phyloP scores from a whole-genome alignment of 2,888 invertebrate species.

The Bombyx huttoni region DNA sequence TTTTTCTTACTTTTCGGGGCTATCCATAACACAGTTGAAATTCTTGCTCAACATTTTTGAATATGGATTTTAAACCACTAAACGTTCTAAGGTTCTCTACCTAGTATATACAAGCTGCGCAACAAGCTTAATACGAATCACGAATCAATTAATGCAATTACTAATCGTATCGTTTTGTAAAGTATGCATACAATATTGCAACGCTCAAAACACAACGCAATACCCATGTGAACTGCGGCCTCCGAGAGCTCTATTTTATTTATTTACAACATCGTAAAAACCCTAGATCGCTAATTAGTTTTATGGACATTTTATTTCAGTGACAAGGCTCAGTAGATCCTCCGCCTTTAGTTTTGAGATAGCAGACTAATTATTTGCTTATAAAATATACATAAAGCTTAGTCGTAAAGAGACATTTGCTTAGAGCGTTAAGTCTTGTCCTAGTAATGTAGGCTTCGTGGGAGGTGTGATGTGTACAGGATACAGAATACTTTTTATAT shows the following conservation, averaged over 20 bases:
- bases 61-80: no score
- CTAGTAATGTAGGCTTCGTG: neutral
- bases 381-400: neutral
- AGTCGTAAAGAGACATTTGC: neutral
- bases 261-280: conserved; percentile 54
- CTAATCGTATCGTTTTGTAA: neutral
- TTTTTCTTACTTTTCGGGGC: no score
- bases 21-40: no score
- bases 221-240: conserved; percentile 31
- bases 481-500: neutral
- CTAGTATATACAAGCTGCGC: no score
- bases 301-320: conserved; percentile 47
- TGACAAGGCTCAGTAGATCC: conserved; percentile 25
- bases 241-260: conserved; percentile 40
- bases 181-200: conserved; percentile 1
- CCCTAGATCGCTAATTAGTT: conserved; percentile 62
- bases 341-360: conserved; percentile 7
- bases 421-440: neutral
- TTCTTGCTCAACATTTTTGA: no score
- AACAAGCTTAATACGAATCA: no score
- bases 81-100: no score
- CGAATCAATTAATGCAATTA: neutral
- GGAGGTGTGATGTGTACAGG: neutral
- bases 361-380: conserved; percentile 3
- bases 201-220: conserved; percentile 35